phyloP scores from a whole-genome alignment of 2,888 invertebrate species.

The Xestia xanthographa region DNA sequence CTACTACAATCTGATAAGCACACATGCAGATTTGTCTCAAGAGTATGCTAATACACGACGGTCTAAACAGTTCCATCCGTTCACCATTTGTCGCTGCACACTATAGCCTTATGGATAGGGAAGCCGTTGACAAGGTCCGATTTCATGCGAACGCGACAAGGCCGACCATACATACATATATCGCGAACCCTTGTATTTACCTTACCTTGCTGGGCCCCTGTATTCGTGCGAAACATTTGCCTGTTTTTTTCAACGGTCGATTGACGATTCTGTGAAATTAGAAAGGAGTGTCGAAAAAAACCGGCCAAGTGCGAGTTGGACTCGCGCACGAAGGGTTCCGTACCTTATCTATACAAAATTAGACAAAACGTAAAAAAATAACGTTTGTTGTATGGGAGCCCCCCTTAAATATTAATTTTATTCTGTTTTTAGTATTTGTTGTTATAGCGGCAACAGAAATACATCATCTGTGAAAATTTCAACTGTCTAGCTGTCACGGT shows the following conservation, averaged over 20 bases:
- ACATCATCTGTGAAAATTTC: too few species aligned
- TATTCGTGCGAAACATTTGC: slow-evolving; percentile 33
- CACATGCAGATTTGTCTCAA: slow-evolving; percentile 13
- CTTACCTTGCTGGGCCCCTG: slow-evolving; percentile 45
- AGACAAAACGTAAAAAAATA: too few species aligned
- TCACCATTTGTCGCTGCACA: slow-evolving; percentile 10
- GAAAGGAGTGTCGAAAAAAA: slow-evolving; percentile 17
- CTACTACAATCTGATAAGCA: slow-evolving; percentile 3
- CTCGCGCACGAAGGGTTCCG: too few species aligned
- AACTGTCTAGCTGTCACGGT: too few species aligned
- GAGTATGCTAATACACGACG: slow-evolving; percentile 13
- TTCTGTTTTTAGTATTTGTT: too few species aligned
- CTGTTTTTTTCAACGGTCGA: slow-evolving; percentile 8
- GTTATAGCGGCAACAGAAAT: too few species aligned
- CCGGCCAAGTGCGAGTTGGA: too few species aligned
- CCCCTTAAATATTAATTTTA: too few species aligned
- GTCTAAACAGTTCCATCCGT: slow-evolving; percentile 25
- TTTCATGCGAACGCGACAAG: slow-evolving; percentile 47
- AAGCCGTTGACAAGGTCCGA: slow-evolving; percentile 46
- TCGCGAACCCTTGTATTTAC: slow-evolving; percentile 46
- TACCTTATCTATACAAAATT: too few species aligned
- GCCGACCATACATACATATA: slow-evolving; percentile 44
- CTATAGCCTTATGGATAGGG: slow-evolving; percentile 41
- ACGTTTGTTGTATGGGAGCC: too few species aligned
- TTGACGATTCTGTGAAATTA: slow-evolving; percentile 1